A percentile compares a stretch with the other conserved stretches of the same genome.
phyloP scores from a whole-genome alignment of 2,888 invertebrate species.

The Dascillus cervinus region DNA sequence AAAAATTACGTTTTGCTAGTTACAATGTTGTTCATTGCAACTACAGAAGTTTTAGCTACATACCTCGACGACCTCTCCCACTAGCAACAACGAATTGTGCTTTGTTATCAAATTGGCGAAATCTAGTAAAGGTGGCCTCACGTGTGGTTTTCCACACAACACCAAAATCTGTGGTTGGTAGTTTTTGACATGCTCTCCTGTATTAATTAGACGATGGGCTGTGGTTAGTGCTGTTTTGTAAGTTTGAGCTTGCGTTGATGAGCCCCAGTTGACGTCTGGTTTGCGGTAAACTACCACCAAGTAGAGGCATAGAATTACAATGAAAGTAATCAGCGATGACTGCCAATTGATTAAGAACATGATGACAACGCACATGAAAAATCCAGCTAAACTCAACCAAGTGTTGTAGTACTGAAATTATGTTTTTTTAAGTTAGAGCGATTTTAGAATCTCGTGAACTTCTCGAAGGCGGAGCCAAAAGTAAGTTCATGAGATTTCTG shows the following conservation, averaged over 20 bases:
- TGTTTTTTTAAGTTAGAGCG: too few species aligned
- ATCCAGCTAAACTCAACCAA: slow-evolving; percentile 81
- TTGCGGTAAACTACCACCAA: slow-evolving; percentile 88
- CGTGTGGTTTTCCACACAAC: slow-evolving; percentile 74
- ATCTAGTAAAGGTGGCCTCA: slow-evolving; percentile 83
- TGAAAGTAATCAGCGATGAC: slow-evolving; percentile 87
- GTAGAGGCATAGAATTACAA: slow-evolving; percentile 81
- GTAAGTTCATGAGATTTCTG: too few species aligned
- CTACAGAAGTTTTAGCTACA: slow-evolving; percentile 19
- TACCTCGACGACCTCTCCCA: slow-evolving; percentile 81
- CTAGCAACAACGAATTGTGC: slow-evolving; percentile 80
- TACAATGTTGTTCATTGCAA: neutral
- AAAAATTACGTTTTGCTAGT: too few species aligned
- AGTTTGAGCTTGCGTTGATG: slow-evolving; percentile 92
- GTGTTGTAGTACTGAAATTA: slow-evolving; percentile 78
- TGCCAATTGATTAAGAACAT: slow-evolving; percentile 94
- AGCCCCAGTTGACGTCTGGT: slow-evolving; percentile 97
- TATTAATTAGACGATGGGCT: slow-evolving; percentile 70
- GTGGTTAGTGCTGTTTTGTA: slow-evolving; percentile 87
- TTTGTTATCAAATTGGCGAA: slow-evolving; percentile 89
- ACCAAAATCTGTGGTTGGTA: slow-evolving; percentile 91
- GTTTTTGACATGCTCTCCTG: slow-evolving; percentile 96
- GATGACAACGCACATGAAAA: slow-evolving; percentile 74
- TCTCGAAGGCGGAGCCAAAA: too few species aligned
- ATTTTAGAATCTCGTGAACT: too few species aligned